Evolutionary conservation across 1,140 invertebrate species (phyloP), one percentile per base, ranked within the genome.

Genomic region (Cherax destructor): DNA sequence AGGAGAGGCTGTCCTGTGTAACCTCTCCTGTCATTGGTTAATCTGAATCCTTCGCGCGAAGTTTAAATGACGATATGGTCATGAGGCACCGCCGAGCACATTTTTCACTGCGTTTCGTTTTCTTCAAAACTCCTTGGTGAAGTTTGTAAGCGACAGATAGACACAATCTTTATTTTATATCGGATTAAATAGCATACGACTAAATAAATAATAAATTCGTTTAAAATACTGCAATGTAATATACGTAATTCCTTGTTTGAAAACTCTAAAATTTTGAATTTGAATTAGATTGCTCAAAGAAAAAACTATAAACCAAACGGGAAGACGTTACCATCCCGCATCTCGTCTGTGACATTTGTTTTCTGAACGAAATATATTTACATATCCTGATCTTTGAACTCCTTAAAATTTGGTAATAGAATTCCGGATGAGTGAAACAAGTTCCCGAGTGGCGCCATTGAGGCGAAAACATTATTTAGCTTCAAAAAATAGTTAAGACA

Each of bases 271-370:
- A 30, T 74, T 74, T 74, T 74, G 69, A 74, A 74, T 21, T 30
- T 9, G 41, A 7, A 30, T 30, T 9, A 56, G 13, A 74, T 6
- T 30, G 6, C 24, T 74, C 69, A 11, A 4, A 74, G 6, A 6
- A 21, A 74, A 30, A 74, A 11, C 30, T 16, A 74, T 24, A 16
- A 21, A 74, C 6, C 16, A 74, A 30, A 21, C 6, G 69, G 30
- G 5, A 7, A 30, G 69, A 74, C 69, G 69, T 74, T 74, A 74
- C 69, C 69, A 74, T 69, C 69, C 69, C 69, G n/a, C 69, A 74
- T 74, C 69, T 7, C 16, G n/a, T 74, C 7, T 74, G 30, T 41
- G 30, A 1, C 30, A 41, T 41, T 41, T 41, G 30, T 41, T 41
- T 41, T 41, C 30, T 41, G 30, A 41, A 41, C 30, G 30, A 41